A percentile compares a stretch with the other conserved stretches of the same genome.
Evolutionary conservation across 2,797 vertebrate species (phyloP).

Genomic region (Stomatorhinus walkeri): DNA sequence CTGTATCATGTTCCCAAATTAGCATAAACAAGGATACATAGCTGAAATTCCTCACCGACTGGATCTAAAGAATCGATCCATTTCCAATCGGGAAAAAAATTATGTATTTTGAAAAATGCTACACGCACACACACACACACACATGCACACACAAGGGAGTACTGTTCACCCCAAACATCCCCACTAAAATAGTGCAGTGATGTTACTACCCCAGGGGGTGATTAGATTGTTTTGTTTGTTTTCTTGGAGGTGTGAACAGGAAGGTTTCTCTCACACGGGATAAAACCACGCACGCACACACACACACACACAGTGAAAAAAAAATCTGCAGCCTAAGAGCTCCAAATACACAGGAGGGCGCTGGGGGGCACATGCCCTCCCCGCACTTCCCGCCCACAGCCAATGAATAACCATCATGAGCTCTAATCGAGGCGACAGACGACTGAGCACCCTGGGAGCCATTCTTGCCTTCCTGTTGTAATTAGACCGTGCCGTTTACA

Average conservation of each 20-base stretch:
- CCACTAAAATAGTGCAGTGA: background rate
- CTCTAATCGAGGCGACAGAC: conserved; percentile 15
- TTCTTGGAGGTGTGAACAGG: background rate
- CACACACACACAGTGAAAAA: background rate
- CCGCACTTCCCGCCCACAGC: background rate
- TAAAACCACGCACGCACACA: background rate
- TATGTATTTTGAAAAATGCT: background rate
- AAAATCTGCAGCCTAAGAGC: background rate
- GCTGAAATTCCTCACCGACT: background rate
- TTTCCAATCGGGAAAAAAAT: background rate
- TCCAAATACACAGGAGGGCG: background rate
- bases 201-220: background rate
- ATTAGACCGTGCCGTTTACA: conserved; percentile 14
- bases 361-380: background rate
- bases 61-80: background rate
- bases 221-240: background rate
- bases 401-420: conserved; percentile 18
- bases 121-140: background rate
- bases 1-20: background rate
- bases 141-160: background rate
- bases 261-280: background rate
- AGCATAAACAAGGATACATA: background rate
- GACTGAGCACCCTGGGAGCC: background rate
- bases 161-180: background rate
- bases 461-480: background rate